phyloP scores from a whole-genome alignment of 2,888 invertebrate species.

The Campopleginae sp. region DNA sequence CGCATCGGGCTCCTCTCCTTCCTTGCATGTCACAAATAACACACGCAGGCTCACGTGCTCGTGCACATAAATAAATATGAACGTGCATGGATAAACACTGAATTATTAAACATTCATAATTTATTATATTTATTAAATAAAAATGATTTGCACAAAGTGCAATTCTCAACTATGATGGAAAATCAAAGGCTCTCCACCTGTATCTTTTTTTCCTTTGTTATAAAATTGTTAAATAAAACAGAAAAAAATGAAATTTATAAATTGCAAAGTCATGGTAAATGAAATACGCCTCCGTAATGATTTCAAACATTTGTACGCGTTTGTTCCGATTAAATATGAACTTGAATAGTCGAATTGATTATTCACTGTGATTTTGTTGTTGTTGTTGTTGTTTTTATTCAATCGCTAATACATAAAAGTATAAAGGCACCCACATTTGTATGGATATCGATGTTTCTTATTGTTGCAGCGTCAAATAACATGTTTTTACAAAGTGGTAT shows the following conservation, averaged over 20 bases:
- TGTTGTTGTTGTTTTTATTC: neutral
- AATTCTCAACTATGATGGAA: neutral
- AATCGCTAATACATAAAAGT: neutral
- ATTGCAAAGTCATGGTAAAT: no score
- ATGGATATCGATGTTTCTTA: neutral
- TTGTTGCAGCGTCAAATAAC: neutral
- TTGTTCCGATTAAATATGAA: neutral
- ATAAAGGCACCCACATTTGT: neutral
- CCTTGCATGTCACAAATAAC: constrained; percentile 36
- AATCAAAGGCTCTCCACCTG: no score
- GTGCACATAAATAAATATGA: constrained; percentile 12
- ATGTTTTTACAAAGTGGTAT: neutral
- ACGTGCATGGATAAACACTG: neutral
- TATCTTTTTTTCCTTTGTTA: no score
- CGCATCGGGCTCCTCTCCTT: constrained; percentile 39
- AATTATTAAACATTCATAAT: neutral
- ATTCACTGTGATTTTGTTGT: neutral
- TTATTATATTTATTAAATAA: neutral
- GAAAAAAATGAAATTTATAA: no score
- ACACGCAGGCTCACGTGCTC: constrained; percentile 56
- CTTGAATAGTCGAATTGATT: neutral
- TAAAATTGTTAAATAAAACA: no score
- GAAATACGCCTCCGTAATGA: no score
- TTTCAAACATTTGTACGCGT: neutral
- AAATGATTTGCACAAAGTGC: no score